These are phyloP conservation scores for Tineola bisselliella DNA, from an alignment of 2,888 invertebrate species.

Conservation along the genomic window DNA sequence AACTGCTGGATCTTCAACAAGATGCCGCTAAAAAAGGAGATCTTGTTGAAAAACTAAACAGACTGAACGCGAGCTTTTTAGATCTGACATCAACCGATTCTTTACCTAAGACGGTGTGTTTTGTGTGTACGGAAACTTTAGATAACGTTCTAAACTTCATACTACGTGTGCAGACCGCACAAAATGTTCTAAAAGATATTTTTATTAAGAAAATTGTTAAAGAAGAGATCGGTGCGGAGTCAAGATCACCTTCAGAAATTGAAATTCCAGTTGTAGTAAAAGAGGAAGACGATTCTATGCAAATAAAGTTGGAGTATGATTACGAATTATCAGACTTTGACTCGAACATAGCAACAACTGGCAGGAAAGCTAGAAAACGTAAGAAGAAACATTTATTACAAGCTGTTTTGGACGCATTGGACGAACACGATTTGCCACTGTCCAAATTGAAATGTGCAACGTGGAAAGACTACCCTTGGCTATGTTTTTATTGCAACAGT, in stretches of 20 bases:
- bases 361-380: constrained; percentile 17
- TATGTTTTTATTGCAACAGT: constrained; percentile 39
- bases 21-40: constrained; percentile 26
- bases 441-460: constrained; percentile 27
- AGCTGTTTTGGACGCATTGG: constrained; percentile 21
- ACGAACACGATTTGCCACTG: constrained; percentile 23
- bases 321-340: background rate
- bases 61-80: constrained; percentile 31
- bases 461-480: constrained; percentile 44
- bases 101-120: constrained; percentile 39
- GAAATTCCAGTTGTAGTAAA: background rate
- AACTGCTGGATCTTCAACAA: constrained; percentile 29
- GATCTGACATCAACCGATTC: constrained; percentile 22
- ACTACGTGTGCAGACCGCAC: constrained; percentile 33
- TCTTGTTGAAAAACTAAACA: constrained; percentile 29
- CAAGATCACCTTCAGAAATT: background rate
- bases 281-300: background rate
- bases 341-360: background rate
- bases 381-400: constrained; percentile 9
- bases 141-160: constrained; percentile 39
- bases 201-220: constrained; percentile 14
- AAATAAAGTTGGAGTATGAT: background rate
- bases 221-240: constrained; percentile 1
- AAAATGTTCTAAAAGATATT: constrained; percentile 23
- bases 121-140: constrained; percentile 30